A percentile compares a stretch with the other conserved stretches of the same genome.
Evolutionary conservation across 53 echinoderm and acorn worm species (phyloP).

Genomic region (Astropecten irregularis): DNA sequence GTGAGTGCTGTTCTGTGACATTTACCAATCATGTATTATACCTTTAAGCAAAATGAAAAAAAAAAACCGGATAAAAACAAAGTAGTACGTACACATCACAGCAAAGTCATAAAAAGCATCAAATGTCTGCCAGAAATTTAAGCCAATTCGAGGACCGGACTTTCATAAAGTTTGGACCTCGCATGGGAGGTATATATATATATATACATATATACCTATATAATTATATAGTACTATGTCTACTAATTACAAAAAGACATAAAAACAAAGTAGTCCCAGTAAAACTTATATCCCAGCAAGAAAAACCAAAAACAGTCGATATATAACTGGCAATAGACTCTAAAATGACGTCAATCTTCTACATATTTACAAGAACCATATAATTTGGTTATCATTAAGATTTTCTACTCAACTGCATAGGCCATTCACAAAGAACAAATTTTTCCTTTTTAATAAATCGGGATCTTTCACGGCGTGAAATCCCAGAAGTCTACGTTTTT

Average conservation of each 20-base stretch:
- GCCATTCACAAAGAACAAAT: slow-evolving; percentile 1
- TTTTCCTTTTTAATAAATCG: background rate
- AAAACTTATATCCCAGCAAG: background rate
- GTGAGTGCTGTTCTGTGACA: too few species aligned
- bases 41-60: too few species aligned
- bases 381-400: background rate
- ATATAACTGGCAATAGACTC: background rate
- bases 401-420: slow-evolving; percentile 47
- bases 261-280: background rate
- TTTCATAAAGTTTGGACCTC: background rate
- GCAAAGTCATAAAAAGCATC: background rate
- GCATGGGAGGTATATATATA: too few species aligned
- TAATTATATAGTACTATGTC: too few species aligned
- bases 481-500: background rate
- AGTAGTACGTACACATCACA: background rate
- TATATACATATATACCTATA: too few species aligned
- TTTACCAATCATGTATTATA: too few species aligned
- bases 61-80: background rate
- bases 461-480: background rate
- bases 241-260: background rate
- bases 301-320: too few species aligned
- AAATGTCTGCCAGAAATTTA: too few species aligned
- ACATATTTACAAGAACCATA: background rate
- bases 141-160: too few species aligned
- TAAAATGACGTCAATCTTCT: background rate